Evolutionary conservation across 2,888 invertebrate species (phyloP), one percentile per base, ranked within the genome.

Genomic region (Sarcophaga subvicina): DNA sequence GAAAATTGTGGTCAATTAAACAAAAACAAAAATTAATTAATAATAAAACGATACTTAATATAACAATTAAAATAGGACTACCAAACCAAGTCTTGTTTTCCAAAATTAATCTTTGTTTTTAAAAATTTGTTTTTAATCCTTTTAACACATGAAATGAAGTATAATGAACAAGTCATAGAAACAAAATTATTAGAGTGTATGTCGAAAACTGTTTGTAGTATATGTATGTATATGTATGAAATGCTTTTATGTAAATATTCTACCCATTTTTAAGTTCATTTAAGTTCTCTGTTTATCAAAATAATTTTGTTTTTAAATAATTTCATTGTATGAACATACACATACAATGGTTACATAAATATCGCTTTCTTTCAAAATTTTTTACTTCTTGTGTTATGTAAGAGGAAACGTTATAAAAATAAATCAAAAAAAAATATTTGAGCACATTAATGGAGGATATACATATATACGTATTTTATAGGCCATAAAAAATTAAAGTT

Each of bases 221-320:
- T 37, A 37, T 8, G 37, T 37, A 8, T 37, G 37, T 37, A 37
- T 8, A 37, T 37, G 37, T 37, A 49, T 4, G 47, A 8, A 49
- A 69, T 49, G 20, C 14, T 17, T 47, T n/a, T 47, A 45, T 69
- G 2, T n/a, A n/a, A 45, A 63, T 45, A 20, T 64, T 22, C 22
- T 63, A 47, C 37, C 64, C 72, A 80, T 45, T 71, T 66, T 59
- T 80, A 73, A 80, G 72, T 60, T 80, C 66, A 80, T 73, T 72
- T 72, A 67, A 22, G 22, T 22, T 67, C 72, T 71, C 66, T 80
- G 59, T 47, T 66, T 72, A 45, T 66, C 64, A 59, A 64, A 79
- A 37, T 64, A 64, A 8, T 71, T 22, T 69, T 69, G 4, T 27
- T 45, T 67, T 45, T 27, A 20, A 71, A 20, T 72, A 60, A 37